Evolutionary conservation across 2,888 invertebrate genomes (phyloP).

Genomic region (Strigamia maritima): DNA sequence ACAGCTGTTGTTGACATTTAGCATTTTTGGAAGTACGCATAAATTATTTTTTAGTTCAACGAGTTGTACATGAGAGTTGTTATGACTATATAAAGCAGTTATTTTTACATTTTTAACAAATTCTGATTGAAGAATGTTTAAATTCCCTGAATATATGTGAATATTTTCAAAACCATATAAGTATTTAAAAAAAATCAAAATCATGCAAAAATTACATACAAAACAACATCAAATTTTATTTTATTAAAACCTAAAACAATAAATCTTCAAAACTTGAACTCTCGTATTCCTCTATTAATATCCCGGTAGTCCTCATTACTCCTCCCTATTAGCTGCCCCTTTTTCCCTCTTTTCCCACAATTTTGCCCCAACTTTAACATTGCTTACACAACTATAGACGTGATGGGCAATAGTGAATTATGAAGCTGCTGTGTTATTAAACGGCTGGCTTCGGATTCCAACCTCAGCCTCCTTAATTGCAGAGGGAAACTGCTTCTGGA

Average conservation of each 20-base stretch:
- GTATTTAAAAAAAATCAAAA: neutral
- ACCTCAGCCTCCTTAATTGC: constrained; percentile 24
- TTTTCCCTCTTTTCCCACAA: constrained; percentile 23
- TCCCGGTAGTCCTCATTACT: constrained; percentile 5
- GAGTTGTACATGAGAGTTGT: constrained; percentile 21
- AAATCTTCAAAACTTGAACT: neutral
- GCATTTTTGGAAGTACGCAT: neutral
- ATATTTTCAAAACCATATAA: too few relatives aligned
- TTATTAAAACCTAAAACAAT: neutral
- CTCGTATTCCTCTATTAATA: neutral
- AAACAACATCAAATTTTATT: neutral
- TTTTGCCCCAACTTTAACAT: constrained; percentile 17
- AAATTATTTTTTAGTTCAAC: neutral
- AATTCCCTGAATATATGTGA: too few relatives aligned
- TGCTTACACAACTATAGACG: neutral
- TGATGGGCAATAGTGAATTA: constrained; percentile 9
- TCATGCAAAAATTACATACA: neutral
- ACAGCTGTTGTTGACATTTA: neutral
- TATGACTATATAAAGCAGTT: neutral
- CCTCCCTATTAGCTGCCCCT: constrained; percentile 7
- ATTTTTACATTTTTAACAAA: too few relatives aligned
- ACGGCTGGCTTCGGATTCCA: constrained; percentile 29
- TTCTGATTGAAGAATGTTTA: too few relatives aligned
- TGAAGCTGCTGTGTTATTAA: constrained; percentile 21
- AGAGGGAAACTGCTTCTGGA: constrained; percentile 26